Evolutionary conservation across 2,888 invertebrate genomes (phyloP), one percentile per base, ranked within the genome.

Genomic region (Dicyrtomina minuta): DNA sequence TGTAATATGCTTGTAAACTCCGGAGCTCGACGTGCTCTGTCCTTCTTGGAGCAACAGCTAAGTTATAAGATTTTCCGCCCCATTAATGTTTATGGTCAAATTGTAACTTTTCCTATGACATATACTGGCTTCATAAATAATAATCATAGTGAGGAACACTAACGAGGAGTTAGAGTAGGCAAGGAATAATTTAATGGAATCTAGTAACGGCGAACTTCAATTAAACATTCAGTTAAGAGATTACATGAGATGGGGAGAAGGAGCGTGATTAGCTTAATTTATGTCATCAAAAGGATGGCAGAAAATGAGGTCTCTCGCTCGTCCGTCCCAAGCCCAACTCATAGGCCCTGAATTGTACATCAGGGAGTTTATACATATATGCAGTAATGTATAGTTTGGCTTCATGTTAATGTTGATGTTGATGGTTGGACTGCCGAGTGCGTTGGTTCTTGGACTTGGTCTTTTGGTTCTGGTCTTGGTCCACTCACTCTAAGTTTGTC

Each of bases 241-340:
- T 61, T 44, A 61, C 56, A 56, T 27, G 22, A 56, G 41, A 33
- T 49, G 62, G 44, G 33, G 24, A 43, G 46, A 62, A 26, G 15
- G 33, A 49, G 43, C 62, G 49, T 62, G 62, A 46, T 62, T 49
- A 44, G 62, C n/a, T 62, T 62, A 62, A 62, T 62, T 46, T 46
- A 62, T 49, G 62, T 62, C 62, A 26, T 46, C 46, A 59, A 41
- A 39, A 33, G 33, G 33, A 33, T 8, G 33, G 33, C 3, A 3
- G 3, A 33, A 33, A 33, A 33, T 33, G 33, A 33, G 33, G 33
- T 46, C 46, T 46, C 46, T 17, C n/a, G n/a, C 46, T 46, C 46
- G n/a, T 17, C 4, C 46, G 3, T 33, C 8, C 33, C 33, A 33
- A 33, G 8, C 33, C 33, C 33, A 33, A 33, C 33, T 33, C 33